Base-by-base conservation (phyloP, 2,888 invertebrate genomes). In the Tyria jacobaeae region DNA sequence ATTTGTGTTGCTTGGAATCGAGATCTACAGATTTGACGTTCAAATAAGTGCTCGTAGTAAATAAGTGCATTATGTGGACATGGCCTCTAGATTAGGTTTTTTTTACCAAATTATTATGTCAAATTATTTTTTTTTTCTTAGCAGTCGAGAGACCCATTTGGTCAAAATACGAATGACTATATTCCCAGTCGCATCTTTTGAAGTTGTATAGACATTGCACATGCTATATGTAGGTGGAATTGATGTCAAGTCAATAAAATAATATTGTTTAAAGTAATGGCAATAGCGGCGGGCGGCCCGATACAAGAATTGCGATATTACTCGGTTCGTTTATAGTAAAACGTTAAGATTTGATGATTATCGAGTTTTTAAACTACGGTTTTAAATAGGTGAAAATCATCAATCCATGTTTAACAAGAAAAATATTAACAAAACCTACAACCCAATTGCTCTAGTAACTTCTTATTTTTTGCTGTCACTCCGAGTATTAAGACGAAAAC, bases 161-260 rank as follows among this genome's bases (percentile, higher is more conserved):
- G 12, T 21, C 44, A 44, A 44, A 4, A 12, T 3, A 44, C 12
- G 21, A 17, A 44, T 10, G 21, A 44, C 12, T 21, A 44, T 21
- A 12, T 12, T 21, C 21, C 10, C 21, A 44, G 17, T 17, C 44
- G 44, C 5, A 44, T 12, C 10, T 44, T 44, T 21, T 21, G 1
- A 21, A 21, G 21, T 44, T 44, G 10, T 44, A 44, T 4, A 44
- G 12, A 4, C 12, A 44, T 44, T 44, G 44, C 44, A 44, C 21
- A 44, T 21, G 1, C 4, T 44, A 44, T 44, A 12, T 44, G 12
- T 21, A 1, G 5, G 12, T 44, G 21, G 21, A 44, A 44, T 44
- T 44, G 44, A 17, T 44, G 44, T 44, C 44, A 44, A 44, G 21
- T 21, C 21, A 21, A 44, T 44, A 44, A 44, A 44, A 44, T 44